Percentiles rank a stretch among this genome's conserved stretches.
Conservation (phyloP, 2,888 invertebrate species). For the Harpagoxenus sublaevis region DNA sequence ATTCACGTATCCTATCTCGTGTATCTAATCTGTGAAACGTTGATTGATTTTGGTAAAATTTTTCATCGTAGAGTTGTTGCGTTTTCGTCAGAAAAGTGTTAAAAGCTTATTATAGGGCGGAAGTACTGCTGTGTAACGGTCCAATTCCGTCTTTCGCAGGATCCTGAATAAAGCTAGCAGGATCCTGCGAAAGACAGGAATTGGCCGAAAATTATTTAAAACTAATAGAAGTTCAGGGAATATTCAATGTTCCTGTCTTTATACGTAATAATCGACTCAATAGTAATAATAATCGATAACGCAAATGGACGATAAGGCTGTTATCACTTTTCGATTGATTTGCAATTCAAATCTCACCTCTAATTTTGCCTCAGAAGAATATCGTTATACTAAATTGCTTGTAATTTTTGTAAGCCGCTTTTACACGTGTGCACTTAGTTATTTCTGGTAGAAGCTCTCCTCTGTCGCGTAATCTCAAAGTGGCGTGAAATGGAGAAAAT, state of each 20-base stretch:
- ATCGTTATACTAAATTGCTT: slow-evolving; percentile 38
- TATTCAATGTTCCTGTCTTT: background rate
- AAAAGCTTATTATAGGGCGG: slow-evolving; percentile 42
- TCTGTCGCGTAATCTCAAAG: slow-evolving; percentile 1
- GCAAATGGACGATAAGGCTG: slow-evolving; percentile 3
- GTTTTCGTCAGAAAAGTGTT: slow-evolving; percentile 27
- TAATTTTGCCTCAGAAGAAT: slow-evolving; percentile 18
- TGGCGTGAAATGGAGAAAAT: background rate
- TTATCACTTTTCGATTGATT: slow-evolving; percentile 17
- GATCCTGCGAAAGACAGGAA: slow-evolving; percentile 58
- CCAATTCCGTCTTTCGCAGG: slow-evolving; percentile 56
- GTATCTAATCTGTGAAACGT: background rate
- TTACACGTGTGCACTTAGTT: background rate
- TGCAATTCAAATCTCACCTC: slow-evolving; percentile 12
- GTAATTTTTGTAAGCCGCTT: slow-evolving; percentile 5
- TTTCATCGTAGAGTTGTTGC: background rate
- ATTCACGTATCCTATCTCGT: background rate
- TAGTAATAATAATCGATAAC: slow-evolving; percentile 47
- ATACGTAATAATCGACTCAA: slow-evolving; percentile 19
- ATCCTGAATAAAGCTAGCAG: slow-evolving; percentile 40
- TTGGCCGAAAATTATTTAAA: slow-evolving; percentile 41
- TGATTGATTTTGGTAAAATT: background rate
- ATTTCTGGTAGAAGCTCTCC: background rate
- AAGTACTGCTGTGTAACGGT: slow-evolving; percentile 49
- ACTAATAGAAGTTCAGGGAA: slow-evolving; percentile 15